Evolutionary conservation across 2,797 vertebrate genomes (phyloP).

Genomic region (Xenopus petersii): DNA sequence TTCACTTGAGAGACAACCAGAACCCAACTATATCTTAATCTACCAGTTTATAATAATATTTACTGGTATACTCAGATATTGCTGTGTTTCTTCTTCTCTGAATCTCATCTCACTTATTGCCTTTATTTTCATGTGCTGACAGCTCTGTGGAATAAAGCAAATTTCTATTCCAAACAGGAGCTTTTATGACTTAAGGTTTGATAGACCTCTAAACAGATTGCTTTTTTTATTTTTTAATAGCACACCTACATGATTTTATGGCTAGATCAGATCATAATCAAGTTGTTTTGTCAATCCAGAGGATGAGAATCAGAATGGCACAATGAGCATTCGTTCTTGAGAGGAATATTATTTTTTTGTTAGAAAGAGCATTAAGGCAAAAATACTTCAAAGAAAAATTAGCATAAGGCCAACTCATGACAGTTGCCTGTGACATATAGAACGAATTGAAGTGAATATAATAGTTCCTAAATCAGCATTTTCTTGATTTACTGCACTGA

Average conservation of each 20-base stretch:
- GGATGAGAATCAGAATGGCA: slow-evolving; percentile 13
- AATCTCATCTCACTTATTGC: neutral
- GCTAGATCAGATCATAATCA: slow-evolving; percentile 18
- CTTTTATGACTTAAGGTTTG: neutral
- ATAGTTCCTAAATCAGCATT: slow-evolving; percentile 40
- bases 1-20: no score
- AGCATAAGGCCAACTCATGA: slow-evolving; percentile 41
- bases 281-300: slow-evolving; percentile 29
- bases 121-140: neutral
- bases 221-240: neutral
- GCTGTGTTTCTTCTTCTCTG: no score
- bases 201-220: neutral
- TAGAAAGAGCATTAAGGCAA: slow-evolving; percentile 16
- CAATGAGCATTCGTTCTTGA: slow-evolving; percentile 23
- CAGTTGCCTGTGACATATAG: slow-evolving; percentile 39
- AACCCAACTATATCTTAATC: no score
- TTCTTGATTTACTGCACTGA: slow-evolving; percentile 40
- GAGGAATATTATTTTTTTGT: slow-evolving; percentile 29
- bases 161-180: neutral
- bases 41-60: no score
- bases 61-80: no score
- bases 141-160: neutral
- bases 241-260: slow-evolving; percentile 12
- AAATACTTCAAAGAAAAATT: slow-evolving; percentile 45
- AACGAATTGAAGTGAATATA: slow-evolving; percentile 40